These are phyloP conservation scores for Ophioninae sp. DNA, from an alignment of 2,888 invertebrate genomes.

Conservation along the genomic window DNA sequence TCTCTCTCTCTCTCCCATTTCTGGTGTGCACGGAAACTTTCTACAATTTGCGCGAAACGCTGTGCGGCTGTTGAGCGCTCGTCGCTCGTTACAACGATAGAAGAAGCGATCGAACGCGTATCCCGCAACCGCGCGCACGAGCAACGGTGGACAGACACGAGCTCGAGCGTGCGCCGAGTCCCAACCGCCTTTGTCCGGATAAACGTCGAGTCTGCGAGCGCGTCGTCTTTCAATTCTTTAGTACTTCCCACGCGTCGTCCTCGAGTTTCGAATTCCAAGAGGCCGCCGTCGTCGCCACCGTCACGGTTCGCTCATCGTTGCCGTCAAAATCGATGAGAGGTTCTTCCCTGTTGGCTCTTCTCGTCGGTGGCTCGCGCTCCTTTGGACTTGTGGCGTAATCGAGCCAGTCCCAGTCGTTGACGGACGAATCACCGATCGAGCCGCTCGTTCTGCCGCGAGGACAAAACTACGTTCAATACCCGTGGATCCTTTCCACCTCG, in stretches of 20 bases:
- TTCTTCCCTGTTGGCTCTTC: slow-evolving; percentile 70
- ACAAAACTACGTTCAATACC: background rate
- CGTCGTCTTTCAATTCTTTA: slow-evolving; percentile 74
- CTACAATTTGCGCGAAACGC: background rate
- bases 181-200: background rate
- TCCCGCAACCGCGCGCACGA: background rate
- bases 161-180: too few species aligned
- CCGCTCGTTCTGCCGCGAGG: slow-evolving; percentile 64
- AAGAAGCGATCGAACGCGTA: background rate
- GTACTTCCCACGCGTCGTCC: slow-evolving; percentile 79
- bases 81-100: background rate
- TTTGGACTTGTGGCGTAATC: slow-evolving; percentile 61
- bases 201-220: background rate
- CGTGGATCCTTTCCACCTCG: background rate
- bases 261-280: slow-evolving; percentile 76
- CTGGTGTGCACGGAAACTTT: background rate
- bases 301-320: slow-evolving; percentile 64
- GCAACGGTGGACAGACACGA: background rate
- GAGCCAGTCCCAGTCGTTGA: slow-evolving; percentile 75
- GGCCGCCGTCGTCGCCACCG: slow-evolving; percentile 51
- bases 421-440: slow-evolving; percentile 67
- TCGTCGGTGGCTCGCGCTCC: slow-evolving; percentile 64
- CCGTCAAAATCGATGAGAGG: slow-evolving; percentile 75
- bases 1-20: background rate
- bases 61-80: background rate